phyloP scores from a whole-genome alignment of 1,140 invertebrate species.

The Atta cephalotes region DNA sequence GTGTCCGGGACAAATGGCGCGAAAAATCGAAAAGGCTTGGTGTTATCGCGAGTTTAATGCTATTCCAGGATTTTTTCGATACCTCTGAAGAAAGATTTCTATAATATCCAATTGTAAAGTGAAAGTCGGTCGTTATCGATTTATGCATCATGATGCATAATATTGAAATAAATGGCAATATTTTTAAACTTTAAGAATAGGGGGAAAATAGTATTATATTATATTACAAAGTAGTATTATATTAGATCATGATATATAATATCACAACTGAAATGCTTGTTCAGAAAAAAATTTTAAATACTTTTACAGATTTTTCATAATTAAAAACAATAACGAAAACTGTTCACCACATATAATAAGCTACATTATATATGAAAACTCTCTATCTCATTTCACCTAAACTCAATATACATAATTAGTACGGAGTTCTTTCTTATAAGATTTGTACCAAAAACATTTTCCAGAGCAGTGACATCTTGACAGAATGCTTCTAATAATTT shows the following conservation, averaged over 20 bases:
- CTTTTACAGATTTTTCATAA: background rate
- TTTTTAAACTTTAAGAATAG: constrained; percentile 9
- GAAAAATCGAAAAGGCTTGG: constrained; percentile 63
- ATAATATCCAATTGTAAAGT: background rate
- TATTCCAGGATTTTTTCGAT: constrained; percentile 25
- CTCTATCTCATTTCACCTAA: no score
- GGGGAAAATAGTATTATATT: background rate
- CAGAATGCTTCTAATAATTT: no score
- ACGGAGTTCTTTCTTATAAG: no score
- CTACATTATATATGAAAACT: no score
- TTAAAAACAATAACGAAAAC: no score
- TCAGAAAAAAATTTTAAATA: background rate
- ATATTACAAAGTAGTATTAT: background rate
- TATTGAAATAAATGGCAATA: background rate
- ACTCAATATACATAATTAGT: no score
- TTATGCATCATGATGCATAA: background rate
- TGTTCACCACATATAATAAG: no score
- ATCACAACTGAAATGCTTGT: background rate
- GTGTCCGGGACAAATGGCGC: constrained; percentile 66
- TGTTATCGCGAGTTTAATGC: constrained; percentile 27
- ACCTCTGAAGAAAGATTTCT: background rate
- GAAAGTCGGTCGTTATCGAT: constrained; percentile 1
- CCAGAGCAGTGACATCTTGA: no score
- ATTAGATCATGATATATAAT: background rate
- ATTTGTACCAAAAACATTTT: no score